Conservation (phyloP, 1,140 invertebrate genomes). For the Eumeta japonica region DNA sequence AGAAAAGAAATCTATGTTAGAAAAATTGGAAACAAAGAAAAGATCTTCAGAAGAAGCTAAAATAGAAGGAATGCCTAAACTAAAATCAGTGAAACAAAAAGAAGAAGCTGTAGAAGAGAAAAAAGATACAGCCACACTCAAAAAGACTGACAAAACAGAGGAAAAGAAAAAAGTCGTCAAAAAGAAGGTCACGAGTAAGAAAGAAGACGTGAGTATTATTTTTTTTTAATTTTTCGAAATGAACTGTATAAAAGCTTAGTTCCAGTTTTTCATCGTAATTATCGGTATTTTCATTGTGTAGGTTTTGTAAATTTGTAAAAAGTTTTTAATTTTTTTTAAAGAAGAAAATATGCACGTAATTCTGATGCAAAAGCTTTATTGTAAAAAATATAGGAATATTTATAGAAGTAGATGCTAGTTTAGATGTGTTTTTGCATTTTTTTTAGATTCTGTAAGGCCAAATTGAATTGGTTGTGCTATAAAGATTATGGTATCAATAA, state of each 20-base stretch:
- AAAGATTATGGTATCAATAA: too few species aligned
- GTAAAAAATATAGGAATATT: too few species aligned
- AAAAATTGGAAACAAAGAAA: slow-evolving; percentile 55
- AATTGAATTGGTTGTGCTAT: too few species aligned
- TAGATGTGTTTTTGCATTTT: too few species aligned
- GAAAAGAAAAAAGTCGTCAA: slow-evolving; percentile 52
- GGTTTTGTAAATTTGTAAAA: too few species aligned
- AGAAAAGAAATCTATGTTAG: slow-evolving; percentile 54
- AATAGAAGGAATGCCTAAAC: slow-evolving; percentile 58
- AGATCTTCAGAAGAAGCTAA: slow-evolving; percentile 47
- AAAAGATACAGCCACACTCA: slow-evolving; percentile 27
- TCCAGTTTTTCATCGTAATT: too few species aligned
- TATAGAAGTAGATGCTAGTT: too few species aligned
- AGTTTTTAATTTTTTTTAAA: too few species aligned
- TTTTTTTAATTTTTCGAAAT: slow-evolving; percentile 7
- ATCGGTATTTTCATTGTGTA: too few species aligned
- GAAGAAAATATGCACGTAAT: too few species aligned
- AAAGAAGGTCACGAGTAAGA: slow-evolving; percentile 51
- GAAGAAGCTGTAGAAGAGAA: slow-evolving; percentile 53
- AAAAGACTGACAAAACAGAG: slow-evolving; percentile 37
- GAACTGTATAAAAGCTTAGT: slow-evolving; percentile 23
- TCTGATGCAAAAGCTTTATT: too few species aligned
- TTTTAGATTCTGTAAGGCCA: too few species aligned
- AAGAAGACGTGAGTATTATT: slow-evolving; percentile 47
- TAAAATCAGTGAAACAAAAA: slow-evolving; percentile 55